These are phyloP conservation scores for Notodonta ziczac DNA, from an alignment of 2,888 invertebrate species.

Conservation along the genomic window DNA sequence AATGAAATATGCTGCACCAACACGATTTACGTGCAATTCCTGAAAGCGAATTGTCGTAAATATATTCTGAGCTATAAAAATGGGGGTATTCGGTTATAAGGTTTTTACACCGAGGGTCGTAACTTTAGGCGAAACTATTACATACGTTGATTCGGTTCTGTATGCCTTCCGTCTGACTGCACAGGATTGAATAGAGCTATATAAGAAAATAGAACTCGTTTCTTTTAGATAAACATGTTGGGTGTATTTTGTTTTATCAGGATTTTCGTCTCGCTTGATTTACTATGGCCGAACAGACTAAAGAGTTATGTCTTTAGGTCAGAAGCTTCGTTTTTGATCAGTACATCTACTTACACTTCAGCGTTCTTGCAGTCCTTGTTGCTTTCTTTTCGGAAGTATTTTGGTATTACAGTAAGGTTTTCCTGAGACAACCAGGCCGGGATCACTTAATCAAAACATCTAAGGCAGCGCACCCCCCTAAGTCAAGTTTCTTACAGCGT, in stretches of 20 bases:
- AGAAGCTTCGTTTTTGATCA: background rate
- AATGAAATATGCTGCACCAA: conserved; percentile 65
- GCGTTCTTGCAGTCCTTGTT: no score
- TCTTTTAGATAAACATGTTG: background rate
- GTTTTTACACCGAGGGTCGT: conserved; percentile 67
- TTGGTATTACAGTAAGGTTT: background rate
- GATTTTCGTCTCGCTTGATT: background rate
- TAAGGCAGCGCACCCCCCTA: no score
- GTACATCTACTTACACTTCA: background rate
- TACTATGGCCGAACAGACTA: background rate
- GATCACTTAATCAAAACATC: no score
- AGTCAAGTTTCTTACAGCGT: no score
- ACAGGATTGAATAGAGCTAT: conserved; percentile 4
- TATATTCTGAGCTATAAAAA: conserved; percentile 75
- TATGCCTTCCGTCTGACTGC: conserved; percentile 16
- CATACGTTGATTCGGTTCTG: conserved; percentile 23
- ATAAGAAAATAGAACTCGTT: conserved; percentile 1
- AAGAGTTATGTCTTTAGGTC: background rate
- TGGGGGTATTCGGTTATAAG: conserved; percentile 69
- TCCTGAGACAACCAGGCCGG: no score
- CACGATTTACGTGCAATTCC: conserved; percentile 71
- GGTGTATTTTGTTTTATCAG: background rate
- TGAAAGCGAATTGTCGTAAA: conserved; percentile 74
- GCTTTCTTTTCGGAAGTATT: background rate
- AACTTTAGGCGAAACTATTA: conserved; percentile 46